These are phyloP conservation scores for Podilymbus podiceps DNA, from an alignment of 2,113 vertebrate species.

Conservation along the genomic window DNA sequence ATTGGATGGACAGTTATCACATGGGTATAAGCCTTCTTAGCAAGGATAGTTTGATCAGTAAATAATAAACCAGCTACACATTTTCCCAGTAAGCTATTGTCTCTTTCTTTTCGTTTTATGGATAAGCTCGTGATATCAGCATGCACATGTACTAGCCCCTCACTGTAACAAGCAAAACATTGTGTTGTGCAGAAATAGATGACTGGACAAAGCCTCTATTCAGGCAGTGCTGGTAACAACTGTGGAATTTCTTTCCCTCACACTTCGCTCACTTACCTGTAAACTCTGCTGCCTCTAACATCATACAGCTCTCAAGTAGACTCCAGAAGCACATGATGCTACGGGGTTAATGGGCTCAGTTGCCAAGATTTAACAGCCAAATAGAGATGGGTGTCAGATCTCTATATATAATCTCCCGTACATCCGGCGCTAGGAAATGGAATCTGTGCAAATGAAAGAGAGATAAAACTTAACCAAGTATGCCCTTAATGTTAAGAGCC, in stretches of 20 bases:
- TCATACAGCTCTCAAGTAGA: background rate
- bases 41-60: background rate
- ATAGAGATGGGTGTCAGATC: slow-evolving; percentile 64
- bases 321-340: background rate
- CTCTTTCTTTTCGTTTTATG: background rate
- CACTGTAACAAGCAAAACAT: background rate
- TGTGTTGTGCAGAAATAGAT: background rate
- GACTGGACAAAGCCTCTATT: background rate
- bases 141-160: background rate
- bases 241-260: background rate
- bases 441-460: slow-evolving; percentile 23
- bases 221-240: background rate
- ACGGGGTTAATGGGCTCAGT: background rate
- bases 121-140: background rate
- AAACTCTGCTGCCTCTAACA: background rate
- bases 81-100: background rate
- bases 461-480: slow-evolving; percentile 53
- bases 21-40: background rate
- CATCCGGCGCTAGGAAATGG: slow-evolving; percentile 44
- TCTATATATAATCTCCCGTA: background rate
- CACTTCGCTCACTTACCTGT: background rate
- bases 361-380: slow-evolving; percentile 26
- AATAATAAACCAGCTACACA: background rate
- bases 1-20: background rate
- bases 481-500: slow-evolving; percentile 13